Evolutionary conservation across 2,888 invertebrate species (phyloP), one percentile per base, ranked within the genome.

Genomic region (Aricia artaxerxes): DNA sequence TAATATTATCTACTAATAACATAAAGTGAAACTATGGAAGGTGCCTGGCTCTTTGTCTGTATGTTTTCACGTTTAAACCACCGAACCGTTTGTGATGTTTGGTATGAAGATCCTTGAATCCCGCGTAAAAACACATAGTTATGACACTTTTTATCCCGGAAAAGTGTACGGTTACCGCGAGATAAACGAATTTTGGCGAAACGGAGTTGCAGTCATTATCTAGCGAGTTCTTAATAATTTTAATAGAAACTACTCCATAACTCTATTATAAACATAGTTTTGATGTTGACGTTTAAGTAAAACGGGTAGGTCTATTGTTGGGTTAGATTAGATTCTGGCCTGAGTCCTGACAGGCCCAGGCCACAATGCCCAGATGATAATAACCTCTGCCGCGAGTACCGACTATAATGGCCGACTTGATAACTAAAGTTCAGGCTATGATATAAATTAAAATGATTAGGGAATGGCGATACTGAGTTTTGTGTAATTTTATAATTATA

Each of bases 361-460:
- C 76, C 57, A 76, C 79, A 79, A 79, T 80, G 53, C 57, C 77
- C 76, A 64, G 85, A 79, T 76, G 85, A 79, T 76, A 76, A 76
- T 76, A 57, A 35, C 31, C 76, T 57, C 57, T 75, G 61, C 69
- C 31, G 75, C 61, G 49, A 77, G 73, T 57, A 40, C 76, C 31
- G 6, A 49, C 75, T 75, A 76, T 57, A 53, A 49, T 57, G 13
- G 53, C 13, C 53, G 53, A 49, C 44, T 57, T 76, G 57, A 13
- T 57, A 76, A 57, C 76, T n/a, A 76, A 57, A 16, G 11, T 35
- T 35, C 44, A 5, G n/a, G 53, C 53, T 76, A 4, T 16, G 53
- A n/a, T 40, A 11, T 75, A 11, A 53, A 57, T 57, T 76, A 57
- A 76, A 76, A 79, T 77, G 61, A 77, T 16, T 5, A 9, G 13